Evolutionary conservation across 2,797 vertebrate species (phyloP), one percentile per base, ranked within the genome.

Genomic region (Todus mexicanus): DNA sequence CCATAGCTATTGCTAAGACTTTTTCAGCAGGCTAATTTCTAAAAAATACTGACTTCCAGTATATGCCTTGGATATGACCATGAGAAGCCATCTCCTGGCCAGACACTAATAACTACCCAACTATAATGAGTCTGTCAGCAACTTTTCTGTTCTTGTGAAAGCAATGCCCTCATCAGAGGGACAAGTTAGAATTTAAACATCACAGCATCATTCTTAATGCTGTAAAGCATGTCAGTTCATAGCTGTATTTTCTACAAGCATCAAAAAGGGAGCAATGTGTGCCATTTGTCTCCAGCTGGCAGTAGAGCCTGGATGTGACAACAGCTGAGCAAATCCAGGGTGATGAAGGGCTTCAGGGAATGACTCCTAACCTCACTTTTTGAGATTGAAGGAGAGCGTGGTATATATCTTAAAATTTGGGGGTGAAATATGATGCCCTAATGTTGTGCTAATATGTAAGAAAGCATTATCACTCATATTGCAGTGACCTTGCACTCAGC

Each of bases 251-350:
- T 29, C 2, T 35, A 26, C 7, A 33, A 7, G 29, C 0, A 1
- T 19, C 6, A 21, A 9, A 31, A 73, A 40, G 23, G 37, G n/a
- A 90, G 53, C 21, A 29, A 7, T 1, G 6, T 9, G 2, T 48
- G 76, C 22, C 42, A 4, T 57, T 16, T 13, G 22, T 42, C 59
- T 78, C 35, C 54, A 38, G 81, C 48, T 81, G 66, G 61, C 45
- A 15, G 2, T 2, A 33, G 3, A 59, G 25, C 53, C 50, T 38
- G 29, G 22, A n/a, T 0, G 0, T 9, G 37, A 38, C 53, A 27
- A 1, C 1, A 63, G 53, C 29, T 0, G 0, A 68, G 66, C 37
- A 50, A 42, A 43, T 3, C 22, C 11, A 4, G 40, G 29, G 11
- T 35, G 66, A 57, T 43, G 26, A 35, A 47, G 12, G 19, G 19